A percentile compares a stretch with the other conserved stretches of the same genome.
Evolutionary conservation across 1,140 invertebrate species (phyloP).

Genomic region (Trissolcus basalis): DNA sequence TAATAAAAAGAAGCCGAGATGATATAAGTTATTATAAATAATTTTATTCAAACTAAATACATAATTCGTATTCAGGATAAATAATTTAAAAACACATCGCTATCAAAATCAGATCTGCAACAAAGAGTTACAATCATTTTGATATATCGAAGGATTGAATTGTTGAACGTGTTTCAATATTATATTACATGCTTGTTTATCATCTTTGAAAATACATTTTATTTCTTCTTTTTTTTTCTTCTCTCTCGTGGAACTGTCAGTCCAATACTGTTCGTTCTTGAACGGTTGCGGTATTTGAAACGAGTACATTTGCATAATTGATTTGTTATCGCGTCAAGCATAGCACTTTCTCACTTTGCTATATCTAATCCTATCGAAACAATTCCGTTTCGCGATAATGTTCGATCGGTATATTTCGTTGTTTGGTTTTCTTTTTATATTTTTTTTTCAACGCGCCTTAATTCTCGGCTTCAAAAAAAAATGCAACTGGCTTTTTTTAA

Average conservation of each 20-base stretch:
- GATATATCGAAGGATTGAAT: not conserved
- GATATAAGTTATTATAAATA: constrained; percentile 11
- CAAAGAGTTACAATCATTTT: constrained; percentile 1
- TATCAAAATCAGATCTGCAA: constrained; percentile 20
- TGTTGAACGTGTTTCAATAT: too few relatives aligned
- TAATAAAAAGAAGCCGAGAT: too few relatives aligned
- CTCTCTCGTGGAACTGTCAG: too few relatives aligned
- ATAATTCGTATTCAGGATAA: constrained; percentile 19
- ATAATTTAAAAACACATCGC: constrained; percentile 20
- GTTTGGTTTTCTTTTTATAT: constrained; percentile 13
- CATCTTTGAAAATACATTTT: too few relatives aligned
- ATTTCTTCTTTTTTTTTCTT: not conserved
- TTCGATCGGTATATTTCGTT: constrained; percentile 23
- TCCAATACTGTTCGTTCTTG: too few relatives aligned
- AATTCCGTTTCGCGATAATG: not conserved
- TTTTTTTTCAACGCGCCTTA: too few relatives aligned
- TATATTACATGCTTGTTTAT: too few relatives aligned
- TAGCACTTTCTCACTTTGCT: too few relatives aligned
- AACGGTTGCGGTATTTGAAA: too few relatives aligned
- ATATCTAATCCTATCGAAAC: constrained; percentile 1
- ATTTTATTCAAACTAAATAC: constrained; percentile 31
- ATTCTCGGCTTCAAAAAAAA: too few relatives aligned
- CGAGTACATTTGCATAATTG: too few relatives aligned
- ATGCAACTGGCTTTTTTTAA: not conserved
- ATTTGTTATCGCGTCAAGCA: too few relatives aligned